Percentiles rank a stretch among this genome's conserved stretches.
Conservation (phyloP, 2,888 invertebrate genomes). For the Oasisia sp. region DNA sequence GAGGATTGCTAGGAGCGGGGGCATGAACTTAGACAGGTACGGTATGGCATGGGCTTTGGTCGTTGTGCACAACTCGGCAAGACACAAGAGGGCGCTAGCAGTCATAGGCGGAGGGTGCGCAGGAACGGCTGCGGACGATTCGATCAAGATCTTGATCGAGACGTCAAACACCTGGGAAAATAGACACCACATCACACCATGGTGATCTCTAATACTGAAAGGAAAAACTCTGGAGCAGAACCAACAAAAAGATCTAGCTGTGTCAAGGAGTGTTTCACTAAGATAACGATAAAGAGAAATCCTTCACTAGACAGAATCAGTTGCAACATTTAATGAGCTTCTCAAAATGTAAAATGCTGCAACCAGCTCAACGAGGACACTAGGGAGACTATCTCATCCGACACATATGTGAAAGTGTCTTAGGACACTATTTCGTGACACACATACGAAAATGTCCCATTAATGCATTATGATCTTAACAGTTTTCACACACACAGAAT, state of each 20-base stretch:
- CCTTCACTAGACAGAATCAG: too few species aligned
- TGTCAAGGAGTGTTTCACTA: background rate
- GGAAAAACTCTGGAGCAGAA: background rate
- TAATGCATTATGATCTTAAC: too few species aligned
- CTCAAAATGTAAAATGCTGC: too few species aligned
- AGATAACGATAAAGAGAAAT: too few species aligned
- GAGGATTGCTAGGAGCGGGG: slow-evolving; percentile 63
- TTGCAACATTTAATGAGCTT: too few species aligned
- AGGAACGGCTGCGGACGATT: background rate
- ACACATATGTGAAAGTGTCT: too few species aligned
- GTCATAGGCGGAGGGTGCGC: slow-evolving; percentile 42
- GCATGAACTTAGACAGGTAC: slow-evolving; percentile 82
- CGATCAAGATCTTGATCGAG: background rate
- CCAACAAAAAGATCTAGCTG: background rate
- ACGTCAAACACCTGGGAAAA: background rate
- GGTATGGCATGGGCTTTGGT: slow-evolving; percentile 81
- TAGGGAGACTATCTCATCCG: too few species aligned
- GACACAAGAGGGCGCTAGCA: slow-evolving; percentile 60
- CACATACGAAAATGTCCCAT: too few species aligned
- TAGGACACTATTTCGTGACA: too few species aligned
- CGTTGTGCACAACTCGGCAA: slow-evolving; percentile 80
- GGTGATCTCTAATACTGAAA: background rate
- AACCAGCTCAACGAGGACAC: too few species aligned
- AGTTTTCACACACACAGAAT: too few species aligned
- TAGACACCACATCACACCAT: background rate